These are phyloP conservation scores for Lagenorhynchus albirostris DNA, from an alignment of 2,113 vertebrate species.

Conservation along the genomic window DNA sequence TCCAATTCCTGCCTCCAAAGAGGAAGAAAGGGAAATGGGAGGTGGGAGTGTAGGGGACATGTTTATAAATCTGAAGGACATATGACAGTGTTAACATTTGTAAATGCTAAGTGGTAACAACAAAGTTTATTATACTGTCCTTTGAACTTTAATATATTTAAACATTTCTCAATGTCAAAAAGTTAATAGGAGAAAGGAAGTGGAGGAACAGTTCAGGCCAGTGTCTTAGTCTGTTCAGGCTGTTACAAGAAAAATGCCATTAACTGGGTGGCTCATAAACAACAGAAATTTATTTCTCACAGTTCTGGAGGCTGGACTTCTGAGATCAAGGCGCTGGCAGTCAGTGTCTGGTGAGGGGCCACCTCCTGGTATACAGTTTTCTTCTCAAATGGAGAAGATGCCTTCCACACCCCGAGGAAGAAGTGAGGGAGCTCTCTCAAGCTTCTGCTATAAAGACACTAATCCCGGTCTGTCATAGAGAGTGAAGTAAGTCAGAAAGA, in stretches of 20 bases:
- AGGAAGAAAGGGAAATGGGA: background rate
- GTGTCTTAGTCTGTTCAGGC: background rate
- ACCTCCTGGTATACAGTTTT: too few relatives aligned
- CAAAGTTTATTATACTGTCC: background rate
- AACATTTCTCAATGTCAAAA: background rate
- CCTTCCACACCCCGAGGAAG: background rate
- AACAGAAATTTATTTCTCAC: background rate
- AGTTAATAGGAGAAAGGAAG: background rate
- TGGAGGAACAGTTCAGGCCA: background rate
- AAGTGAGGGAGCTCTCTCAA: background rate
- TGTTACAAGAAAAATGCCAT: background rate
- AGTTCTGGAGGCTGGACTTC: background rate
- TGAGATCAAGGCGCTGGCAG: background rate
- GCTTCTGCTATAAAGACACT: background rate
- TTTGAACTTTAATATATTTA: background rate
- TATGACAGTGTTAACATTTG: background rate
- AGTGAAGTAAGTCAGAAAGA: too few relatives aligned
- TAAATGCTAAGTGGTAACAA: background rate
- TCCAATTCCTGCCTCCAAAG: background rate
- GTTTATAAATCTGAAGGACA: background rate
- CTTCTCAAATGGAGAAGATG: background rate
- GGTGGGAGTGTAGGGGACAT: background rate
- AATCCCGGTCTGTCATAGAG: background rate
- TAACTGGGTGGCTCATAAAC: background rate
- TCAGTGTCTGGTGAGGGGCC: too few relatives aligned